These are phyloP conservation scores for Quiscalus mexicanus DNA, from an alignment of 2,113 vertebrate genomes.

Conservation along the genomic window DNA sequence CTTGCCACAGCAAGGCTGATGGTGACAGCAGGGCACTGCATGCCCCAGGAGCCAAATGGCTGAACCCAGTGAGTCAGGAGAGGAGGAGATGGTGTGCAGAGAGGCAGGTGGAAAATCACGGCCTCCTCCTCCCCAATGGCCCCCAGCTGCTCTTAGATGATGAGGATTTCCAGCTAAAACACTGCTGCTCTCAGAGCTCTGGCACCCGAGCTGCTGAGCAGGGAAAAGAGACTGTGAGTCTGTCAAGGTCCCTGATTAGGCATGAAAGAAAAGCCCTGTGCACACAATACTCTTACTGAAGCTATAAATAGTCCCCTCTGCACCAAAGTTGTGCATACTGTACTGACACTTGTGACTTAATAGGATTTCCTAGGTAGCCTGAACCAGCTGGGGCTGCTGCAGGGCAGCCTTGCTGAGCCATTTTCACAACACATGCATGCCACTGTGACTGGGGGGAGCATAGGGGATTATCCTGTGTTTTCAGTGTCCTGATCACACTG, in stretches of 20 bases:
- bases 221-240: not conserved
- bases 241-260: not conserved
- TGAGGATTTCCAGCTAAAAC: not conserved
- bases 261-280: slow-evolving; percentile 11
- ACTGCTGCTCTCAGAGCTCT: not conserved
- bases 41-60: rapidly evolving
- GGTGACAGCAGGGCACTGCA: not conserved
- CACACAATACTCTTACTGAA: slow-evolving; percentile 26
- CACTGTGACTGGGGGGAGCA: not conserved
- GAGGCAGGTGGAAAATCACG: not conserved
- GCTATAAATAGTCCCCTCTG: slow-evolving; percentile 36
- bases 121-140: not conserved
- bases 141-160: not conserved
- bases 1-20: rapidly evolving
- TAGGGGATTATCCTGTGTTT: not conserved
- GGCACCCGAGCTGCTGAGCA: not conserved
- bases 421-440: not conserved
- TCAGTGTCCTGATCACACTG: not conserved
- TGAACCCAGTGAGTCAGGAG: not conserved
- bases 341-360: slow-evolving; percentile 37
- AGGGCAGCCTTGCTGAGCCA: not conserved
- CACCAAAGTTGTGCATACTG: slow-evolving; percentile 9
- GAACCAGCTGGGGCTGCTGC: not conserved
- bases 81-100: not conserved
- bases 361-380: slow-evolving; percentile 42